Evolutionary conservation across 2,797 vertebrate genomes (phyloP), one percentile per base, ranked within the genome.

Genomic region (Sebastes reedi): DNA sequence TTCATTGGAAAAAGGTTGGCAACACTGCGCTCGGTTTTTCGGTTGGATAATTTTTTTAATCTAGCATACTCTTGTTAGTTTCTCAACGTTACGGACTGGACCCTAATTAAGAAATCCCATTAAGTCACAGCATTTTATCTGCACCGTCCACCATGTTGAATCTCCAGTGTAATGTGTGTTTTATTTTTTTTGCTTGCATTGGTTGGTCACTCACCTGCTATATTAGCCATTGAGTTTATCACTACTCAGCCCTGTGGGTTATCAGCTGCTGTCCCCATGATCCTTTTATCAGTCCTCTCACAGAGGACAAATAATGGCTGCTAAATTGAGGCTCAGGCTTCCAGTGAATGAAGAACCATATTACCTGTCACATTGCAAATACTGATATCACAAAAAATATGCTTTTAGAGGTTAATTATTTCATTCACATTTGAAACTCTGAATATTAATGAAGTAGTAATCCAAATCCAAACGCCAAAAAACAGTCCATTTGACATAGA

Each of bases 231-330:
- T 2, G 11, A 6, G 36, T 60, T 52, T 12, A 24, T 79, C 60
- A 72, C 62, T 25, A n/a, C 64, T 85, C 50, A 75, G n/a, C 65
- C 39, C 27, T 50, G 50, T 61, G n/a, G 29, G 39, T 79, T 77
- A 75, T 81, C 72, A 75, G 22, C 75, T 80, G 77, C 55, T 70
- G 54, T 36, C 73, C 66, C 20, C 61, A 12, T 59, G 52, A 64
- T 77, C 24, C 73, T 70, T 58, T 81, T 50, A 56, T 79, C 59
- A 59, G 24, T 42, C 52, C 24, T 10, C 61, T 72, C 36, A 85
- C 77, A 69, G 39, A 52, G 69, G 59, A 77, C 77, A 82, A 72
- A 83, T 81, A 85, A 67, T 78, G 39, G 50, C 62, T 42, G 42
- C 32, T 55, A 65, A 60, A 84, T 82, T 59, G 77, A 50, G 18